Evolutionary conservation across 2,888 invertebrate species (phyloP).

Genomic region (Eugnorisma glareosa): DNA sequence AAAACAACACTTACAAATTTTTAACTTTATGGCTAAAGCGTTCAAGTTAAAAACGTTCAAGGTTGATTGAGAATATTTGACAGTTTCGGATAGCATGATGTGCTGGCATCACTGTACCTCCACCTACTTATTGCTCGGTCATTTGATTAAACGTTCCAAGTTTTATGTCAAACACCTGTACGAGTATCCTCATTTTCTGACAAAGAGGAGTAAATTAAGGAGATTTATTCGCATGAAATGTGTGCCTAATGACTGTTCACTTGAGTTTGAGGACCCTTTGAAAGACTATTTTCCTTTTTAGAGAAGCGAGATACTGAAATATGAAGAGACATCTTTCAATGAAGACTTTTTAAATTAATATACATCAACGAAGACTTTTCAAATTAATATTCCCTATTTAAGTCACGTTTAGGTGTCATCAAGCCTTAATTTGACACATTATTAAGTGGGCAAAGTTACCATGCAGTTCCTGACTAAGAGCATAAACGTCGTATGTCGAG

Average conservation of each 20-base stretch:
- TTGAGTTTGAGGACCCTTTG: background rate
- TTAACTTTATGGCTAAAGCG: no score
- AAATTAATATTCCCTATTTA: background rate
- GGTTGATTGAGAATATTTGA: no score
- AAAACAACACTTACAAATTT: no score
- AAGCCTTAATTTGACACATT: conserved; percentile 2
- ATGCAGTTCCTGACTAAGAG: background rate
- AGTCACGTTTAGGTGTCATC: conserved; percentile 1
- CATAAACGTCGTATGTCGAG: background rate
- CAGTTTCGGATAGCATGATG: no score
- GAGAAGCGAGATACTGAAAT: background rate
- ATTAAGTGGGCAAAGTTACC: background rate
- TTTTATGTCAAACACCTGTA: conserved; percentile 9
- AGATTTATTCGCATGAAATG: conserved; percentile 30
- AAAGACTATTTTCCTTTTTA: background rate
- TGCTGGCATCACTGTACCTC: background rate
- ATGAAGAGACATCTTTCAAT: background rate
- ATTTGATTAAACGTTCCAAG: background rate
- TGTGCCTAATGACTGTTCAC: conserved; percentile 33
- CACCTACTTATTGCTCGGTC: conserved; percentile 21
- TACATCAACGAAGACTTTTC: no score
- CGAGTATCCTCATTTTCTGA: conserved; percentile 19
- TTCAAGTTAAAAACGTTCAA: no score
- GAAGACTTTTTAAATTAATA: background rate
- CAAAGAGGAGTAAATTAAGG: conserved; percentile 24